Evolutionary conservation across 1,140 invertebrate species (phyloP).

Genomic region (Chymomyza costata): DNA sequence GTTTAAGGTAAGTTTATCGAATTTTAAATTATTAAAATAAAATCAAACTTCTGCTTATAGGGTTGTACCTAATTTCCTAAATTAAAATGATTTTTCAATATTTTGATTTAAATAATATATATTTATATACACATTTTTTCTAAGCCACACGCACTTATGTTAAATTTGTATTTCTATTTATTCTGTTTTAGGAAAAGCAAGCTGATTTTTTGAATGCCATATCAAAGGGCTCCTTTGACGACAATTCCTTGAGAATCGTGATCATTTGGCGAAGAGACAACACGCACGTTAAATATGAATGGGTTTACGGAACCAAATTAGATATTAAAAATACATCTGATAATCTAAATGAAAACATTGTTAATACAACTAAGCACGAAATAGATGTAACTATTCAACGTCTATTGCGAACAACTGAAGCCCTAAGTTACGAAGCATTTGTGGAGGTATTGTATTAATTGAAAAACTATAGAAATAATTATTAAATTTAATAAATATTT

Average conservation of each 20-base stretch:
- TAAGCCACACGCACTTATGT: too few species aligned
- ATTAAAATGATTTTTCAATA: too few species aligned
- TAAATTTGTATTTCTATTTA: constrained; percentile 1
- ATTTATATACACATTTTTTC: too few species aligned
- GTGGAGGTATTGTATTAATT: constrained; percentile 77
- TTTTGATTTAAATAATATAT: too few species aligned
- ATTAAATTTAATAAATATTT: constrained; percentile 28
- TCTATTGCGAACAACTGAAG: constrained; percentile 83
- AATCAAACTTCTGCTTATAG: too few species aligned
- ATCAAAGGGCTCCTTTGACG: constrained; percentile 76
- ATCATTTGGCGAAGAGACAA: constrained; percentile 93
- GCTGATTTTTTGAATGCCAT: constrained; percentile 65
- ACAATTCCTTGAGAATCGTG: constrained; percentile 84
- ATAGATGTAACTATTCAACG: constrained; percentile 84
- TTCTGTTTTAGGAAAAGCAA: constrained; percentile 60
- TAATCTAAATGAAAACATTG: constrained; percentile 76
- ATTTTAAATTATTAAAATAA: too few species aligned
- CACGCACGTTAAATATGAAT: constrained; percentile 92
- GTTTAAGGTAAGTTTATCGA: constrained; percentile 60
- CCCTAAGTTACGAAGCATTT: constrained; percentile 82
- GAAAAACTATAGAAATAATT: background rate
- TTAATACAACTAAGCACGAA: constrained; percentile 84
- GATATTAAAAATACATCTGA: constrained; percentile 75
- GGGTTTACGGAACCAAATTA: constrained; percentile 81
- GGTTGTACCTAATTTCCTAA: too few species aligned